Percentiles rank a stretch among this genome's conserved stretches.
phyloP scores from a whole-genome alignment of 2,113 vertebrate genomes.

The Bos javanicus region DNA sequence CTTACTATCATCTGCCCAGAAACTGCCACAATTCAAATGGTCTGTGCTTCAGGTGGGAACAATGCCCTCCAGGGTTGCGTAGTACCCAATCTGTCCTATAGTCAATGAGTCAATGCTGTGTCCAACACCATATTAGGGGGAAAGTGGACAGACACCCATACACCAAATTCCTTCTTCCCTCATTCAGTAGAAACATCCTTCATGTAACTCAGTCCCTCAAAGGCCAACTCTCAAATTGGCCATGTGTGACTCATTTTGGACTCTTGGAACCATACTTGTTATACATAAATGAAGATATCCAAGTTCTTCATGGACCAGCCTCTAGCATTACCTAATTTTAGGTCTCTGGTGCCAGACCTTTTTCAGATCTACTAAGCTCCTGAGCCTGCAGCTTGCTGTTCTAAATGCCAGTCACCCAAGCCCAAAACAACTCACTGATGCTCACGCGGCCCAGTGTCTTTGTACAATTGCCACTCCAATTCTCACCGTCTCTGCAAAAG shows the following conservation, averaged over 20 bases:
- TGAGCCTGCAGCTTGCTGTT: not conserved
- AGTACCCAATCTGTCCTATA: not conserved
- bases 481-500: not conserved
- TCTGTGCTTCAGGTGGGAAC: not conserved
- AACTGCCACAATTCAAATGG: not conserved
- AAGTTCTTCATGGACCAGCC: not conserved
- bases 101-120: not conserved
- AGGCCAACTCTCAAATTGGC: not conserved
- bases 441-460: not conserved
- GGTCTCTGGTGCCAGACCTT: not conserved
- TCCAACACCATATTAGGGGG: not conserved
- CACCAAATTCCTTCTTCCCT: not conserved
- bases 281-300: not conserved
- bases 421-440: not conserved
- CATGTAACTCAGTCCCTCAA: not conserved
- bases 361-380: not conserved
- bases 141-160: not conserved
- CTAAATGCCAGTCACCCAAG: not conserved
- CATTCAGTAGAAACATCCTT: not conserved
- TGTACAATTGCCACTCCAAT: no score
- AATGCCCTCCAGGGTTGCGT: no score
- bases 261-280: not conserved
- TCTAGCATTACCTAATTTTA: not conserved
- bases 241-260: not conserved
- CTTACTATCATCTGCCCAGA: not conserved